phyloP scores from a whole-genome alignment of 1,140 invertebrate genomes.

The Elysia chlorotica region DNA sequence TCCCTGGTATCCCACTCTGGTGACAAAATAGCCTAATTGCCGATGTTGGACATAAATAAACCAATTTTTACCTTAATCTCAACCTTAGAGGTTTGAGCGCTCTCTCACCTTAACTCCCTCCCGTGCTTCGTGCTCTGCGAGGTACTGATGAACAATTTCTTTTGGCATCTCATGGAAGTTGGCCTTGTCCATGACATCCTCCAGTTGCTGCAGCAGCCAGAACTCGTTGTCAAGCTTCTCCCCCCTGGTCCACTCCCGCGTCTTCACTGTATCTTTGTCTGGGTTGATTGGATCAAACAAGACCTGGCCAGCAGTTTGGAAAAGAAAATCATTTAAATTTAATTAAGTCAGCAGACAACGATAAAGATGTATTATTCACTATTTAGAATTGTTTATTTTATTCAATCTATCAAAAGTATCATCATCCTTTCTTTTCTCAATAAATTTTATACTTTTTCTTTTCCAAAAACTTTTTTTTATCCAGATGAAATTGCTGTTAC shows the following conservation, averaged over 20 bases:
- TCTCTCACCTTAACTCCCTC: conserved; percentile 54
- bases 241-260: conserved; percentile 36
- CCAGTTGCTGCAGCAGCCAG: conserved; percentile 55
- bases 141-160: conserved; percentile 35
- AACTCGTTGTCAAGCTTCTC: conserved; percentile 59
- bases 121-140: conserved; percentile 44
- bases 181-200: conserved; percentile 55
- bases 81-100: too few relatives aligned
- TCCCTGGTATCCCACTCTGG: too few relatives aligned
- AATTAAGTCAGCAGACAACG: too few relatives aligned
- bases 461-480: neutral
- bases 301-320: conserved; percentile 30
- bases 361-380: neutral
- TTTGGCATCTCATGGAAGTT: conserved; percentile 56
- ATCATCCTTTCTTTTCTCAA: neutral
- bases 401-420: neutral
- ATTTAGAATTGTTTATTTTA: neutral
- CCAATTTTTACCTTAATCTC: too few relatives aligned
- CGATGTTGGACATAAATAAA: too few relatives aligned
- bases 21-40: too few relatives aligned
- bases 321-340: neutral
- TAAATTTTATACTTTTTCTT: neutral
- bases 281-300: conserved; percentile 61
- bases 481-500: neutral
- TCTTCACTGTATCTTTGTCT: conserved; percentile 58